Percentiles rank a stretch among this genome's conserved stretches.
Conservation (phyloP, 2,888 invertebrate species). For the Tenthredo mesomela region DNA sequence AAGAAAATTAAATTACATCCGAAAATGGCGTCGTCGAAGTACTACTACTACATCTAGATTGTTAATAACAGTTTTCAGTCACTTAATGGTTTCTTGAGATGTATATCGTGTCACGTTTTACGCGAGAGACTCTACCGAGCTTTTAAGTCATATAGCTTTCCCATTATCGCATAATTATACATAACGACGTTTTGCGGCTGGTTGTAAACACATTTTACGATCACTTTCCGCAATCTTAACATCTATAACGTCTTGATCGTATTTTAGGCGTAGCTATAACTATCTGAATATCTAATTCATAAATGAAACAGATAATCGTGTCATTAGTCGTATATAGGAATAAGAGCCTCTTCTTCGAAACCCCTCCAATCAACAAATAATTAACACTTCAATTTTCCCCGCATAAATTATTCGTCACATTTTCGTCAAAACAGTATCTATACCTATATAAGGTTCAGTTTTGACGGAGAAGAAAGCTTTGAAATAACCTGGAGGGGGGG, state of each 20-base stretch:
- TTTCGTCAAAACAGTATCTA: too few species aligned
- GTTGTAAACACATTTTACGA: constrained; percentile 40
- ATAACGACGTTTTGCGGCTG: constrained; percentile 33
- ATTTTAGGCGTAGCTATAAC: background rate
- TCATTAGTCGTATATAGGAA: background rate
- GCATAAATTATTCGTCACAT: too few species aligned
- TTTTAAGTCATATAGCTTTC: constrained; percentile 26
- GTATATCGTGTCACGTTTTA: background rate
- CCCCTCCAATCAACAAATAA: background rate
- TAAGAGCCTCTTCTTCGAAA: background rate
- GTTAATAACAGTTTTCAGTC: constrained; percentile 3
- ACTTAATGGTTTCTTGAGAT: constrained; percentile 11
- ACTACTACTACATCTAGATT: background rate
- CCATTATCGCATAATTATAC: constrained; percentile 42
- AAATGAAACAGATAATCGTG: background rate
- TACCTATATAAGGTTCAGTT: too few species aligned
- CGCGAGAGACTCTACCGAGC: background rate
- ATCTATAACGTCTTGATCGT: background rate
- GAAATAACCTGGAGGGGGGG: background rate
- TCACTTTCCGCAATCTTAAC: constrained; percentile 32
- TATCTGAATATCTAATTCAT: background rate
- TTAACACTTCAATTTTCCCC: too few species aligned
- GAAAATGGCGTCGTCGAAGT: background rate
- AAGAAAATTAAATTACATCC: background rate
- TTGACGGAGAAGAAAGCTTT: background rate